Base-by-base conservation (phyloP, 2,797 vertebrate genomes). In the Rhynchotus rufescens region DNA sequence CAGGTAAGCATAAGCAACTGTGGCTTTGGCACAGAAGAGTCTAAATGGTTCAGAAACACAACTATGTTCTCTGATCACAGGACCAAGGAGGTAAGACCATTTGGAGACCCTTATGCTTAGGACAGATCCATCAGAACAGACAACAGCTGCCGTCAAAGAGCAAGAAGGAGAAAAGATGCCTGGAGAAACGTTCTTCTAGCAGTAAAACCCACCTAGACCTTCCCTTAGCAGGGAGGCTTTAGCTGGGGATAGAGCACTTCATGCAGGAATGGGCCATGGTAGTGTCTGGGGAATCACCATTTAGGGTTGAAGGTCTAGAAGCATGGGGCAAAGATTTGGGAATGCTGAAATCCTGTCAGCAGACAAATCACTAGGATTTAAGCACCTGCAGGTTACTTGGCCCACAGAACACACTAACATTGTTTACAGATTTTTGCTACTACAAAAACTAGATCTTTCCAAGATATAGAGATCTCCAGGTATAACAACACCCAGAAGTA, bases 1-100 rank as follows among this genome's bases (percentile, higher is more conserved):
- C 9, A 54, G 85, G 87, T 80, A 91, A 88, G 90, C 72, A 89
- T 3, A 87, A 67, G 84, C 69, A 86, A 88, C 59, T 59, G 76
- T 86, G 90, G 73, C 80, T 88, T 80, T 92, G 80, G 81, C 79
- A 22, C 23, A 36, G 60, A 75, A 49, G 30, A 75, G 56, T 25
- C 22, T 10, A 36, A 66, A 26, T 0, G 2, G 59, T 60, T 89
- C 49, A 64, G 65, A 42, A 90, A 92, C 6, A 79, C 36, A 23
- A 64, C 47, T 78, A 40, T 75, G 57, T 40, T 86, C 84, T 88
- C 62, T 88, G 62, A 61, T 87, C 74, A 40, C 68, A 40, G 73
- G 59, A 59, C 34, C 52, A 66, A 88, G 52, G 22, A 68, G 32
- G 13, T 52, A 83, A 3, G 42, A 69, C 12, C 4, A 9, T 47